Evolutionary conservation across 2,113 vertebrate species (phyloP).

Genomic region (Desmodus rotundus): DNA sequence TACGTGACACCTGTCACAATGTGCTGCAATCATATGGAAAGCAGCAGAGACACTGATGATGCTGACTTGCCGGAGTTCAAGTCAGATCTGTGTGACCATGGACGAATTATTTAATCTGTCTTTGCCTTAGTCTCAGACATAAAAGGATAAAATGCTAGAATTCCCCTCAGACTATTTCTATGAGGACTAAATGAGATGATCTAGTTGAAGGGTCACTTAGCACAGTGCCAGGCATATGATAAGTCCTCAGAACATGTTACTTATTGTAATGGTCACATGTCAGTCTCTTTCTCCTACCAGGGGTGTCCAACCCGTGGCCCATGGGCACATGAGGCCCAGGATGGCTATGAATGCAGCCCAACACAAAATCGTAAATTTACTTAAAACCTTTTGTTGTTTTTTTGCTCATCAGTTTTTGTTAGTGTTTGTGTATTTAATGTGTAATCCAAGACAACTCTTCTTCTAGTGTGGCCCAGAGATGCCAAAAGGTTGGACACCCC

Average conservation of each 20-base stretch:
- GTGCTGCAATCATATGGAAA: not conserved
- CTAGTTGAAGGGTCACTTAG: not conserved
- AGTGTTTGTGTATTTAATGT: no score
- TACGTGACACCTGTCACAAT: not conserved
- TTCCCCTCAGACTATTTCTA: not conserved
- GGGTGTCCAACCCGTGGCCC: not conserved
- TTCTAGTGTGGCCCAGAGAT: no score
- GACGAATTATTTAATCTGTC: not conserved
- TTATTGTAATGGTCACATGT: not conserved
- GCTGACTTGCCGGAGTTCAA: not conserved
- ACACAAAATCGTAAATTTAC: no score
- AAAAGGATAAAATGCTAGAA: conserved; percentile 16
- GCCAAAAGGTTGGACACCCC: no score
- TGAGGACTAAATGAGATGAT: not conserved
- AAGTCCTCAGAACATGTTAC: not conserved
- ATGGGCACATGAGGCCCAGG: no score
- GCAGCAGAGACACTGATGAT: not conserved
- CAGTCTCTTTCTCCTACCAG: not conserved
- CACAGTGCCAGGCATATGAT: not conserved
- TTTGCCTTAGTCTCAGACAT: not conserved
- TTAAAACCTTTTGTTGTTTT: no score
- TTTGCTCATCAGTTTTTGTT: no score
- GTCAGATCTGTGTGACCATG: not conserved
- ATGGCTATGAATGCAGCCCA: no score
- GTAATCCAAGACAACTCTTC: no score